A percentile compares a stretch with the other conserved stretches of the same genome.
Conservation (phyloP, 2,888 invertebrate genomes). For the Ochlodes sylvanus region DNA sequence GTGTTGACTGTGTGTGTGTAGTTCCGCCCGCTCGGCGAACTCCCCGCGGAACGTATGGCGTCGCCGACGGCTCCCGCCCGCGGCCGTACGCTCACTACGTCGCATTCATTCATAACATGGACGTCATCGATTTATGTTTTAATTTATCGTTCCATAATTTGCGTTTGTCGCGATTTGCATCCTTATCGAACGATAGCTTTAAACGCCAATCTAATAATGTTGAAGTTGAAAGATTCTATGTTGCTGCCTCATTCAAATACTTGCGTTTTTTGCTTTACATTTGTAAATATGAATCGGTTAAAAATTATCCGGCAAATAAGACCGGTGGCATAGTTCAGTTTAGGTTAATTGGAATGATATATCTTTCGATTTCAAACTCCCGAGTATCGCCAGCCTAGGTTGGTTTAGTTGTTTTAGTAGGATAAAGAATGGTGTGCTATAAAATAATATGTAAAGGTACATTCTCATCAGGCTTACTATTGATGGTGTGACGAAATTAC, state of each 20-base stretch:
- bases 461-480: neutral
- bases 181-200: constrained; percentile 18
- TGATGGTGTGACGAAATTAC: neutral
- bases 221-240: constrained; percentile 35
- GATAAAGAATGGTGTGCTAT: no score
- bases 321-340: no score
- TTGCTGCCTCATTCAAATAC: neutral
- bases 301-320: no score
- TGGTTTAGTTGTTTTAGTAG: no score
- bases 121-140: constrained; percentile 12
- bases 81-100: constrained; percentile 4
- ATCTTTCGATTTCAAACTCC: no score
- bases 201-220: constrained; percentile 15
- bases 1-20: constrained; percentile 19
- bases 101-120: constrained; percentile 14
- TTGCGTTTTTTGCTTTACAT: neutral
- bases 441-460: neutral
- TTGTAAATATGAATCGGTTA: neutral
- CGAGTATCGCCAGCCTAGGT: no score
- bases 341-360: no score
- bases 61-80: constrained; percentile 1
- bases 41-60: constrained; percentile 1
- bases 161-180: constrained; percentile 18
- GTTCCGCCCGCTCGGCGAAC: neutral
- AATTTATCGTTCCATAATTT: constrained; percentile 22